phyloP scores from a whole-genome alignment of 2,113 vertebrate genomes.

The Laterallus jamaicensis region DNA sequence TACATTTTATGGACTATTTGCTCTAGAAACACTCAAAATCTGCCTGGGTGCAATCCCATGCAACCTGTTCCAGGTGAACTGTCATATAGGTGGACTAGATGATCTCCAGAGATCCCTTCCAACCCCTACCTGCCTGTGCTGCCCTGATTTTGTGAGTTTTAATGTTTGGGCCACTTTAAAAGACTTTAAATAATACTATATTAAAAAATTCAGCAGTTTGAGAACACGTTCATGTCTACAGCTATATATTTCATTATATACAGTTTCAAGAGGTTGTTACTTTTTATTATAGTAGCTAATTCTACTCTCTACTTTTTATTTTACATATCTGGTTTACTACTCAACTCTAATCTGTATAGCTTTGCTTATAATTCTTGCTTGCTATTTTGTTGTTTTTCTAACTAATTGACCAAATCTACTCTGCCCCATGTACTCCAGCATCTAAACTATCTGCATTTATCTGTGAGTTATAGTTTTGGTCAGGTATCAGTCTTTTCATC shows the following conservation, averaged over 20 bases:
- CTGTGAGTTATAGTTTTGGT: neutral
- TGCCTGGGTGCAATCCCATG: too few relatives aligned
- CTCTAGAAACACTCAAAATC: too few relatives aligned
- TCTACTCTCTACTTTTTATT: neutral
- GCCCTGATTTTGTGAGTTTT: neutral
- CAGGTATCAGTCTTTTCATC: neutral
- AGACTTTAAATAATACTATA: neutral
- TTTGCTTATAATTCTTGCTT: neutral
- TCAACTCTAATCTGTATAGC: neutral
- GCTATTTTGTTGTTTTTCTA: neutral
- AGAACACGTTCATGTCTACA: neutral
- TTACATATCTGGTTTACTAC: neutral
- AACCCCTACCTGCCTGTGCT: too few relatives aligned
- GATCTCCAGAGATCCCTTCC: too few relatives aligned
- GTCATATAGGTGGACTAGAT: too few relatives aligned
- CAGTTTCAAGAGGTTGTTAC: neutral
- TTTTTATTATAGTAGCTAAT: neutral
- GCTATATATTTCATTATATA: neutral
- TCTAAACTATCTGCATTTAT: neutral
- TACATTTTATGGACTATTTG: too few relatives aligned
- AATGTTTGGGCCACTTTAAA: neutral
- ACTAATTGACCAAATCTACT: neutral
- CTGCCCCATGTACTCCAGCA: neutral
- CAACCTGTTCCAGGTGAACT: too few relatives aligned
- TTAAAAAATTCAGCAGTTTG: neutral